Evolutionary conservation across 37 sponge, comb jelly and placozoan genomes (phyloP).

Genomic region (Eunapius fragilis): DNA sequence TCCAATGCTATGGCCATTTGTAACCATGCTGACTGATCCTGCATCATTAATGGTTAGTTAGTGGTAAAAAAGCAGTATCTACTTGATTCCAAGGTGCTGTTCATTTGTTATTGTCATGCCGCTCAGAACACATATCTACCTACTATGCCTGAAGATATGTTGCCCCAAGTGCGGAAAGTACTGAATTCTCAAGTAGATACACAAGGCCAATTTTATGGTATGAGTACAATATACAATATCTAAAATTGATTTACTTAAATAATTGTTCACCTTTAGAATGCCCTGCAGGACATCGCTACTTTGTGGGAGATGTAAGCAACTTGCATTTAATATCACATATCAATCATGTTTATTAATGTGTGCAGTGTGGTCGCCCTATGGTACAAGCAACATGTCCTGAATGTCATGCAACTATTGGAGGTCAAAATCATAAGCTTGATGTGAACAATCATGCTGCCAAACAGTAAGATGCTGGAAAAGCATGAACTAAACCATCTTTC

Average conservation of each 20-base stretch:
- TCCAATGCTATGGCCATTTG: slow-evolving; percentile 48
- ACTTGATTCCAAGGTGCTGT: background rate
- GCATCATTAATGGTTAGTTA: slow-evolving; percentile 28
- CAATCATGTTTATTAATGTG: background rate
- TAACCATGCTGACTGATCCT: slow-evolving; percentile 51
- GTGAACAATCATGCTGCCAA: background rate
- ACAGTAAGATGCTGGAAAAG: background rate
- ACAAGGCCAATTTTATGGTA: slow-evolving; percentile 33
- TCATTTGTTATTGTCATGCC: background rate
- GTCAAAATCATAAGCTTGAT: background rate
- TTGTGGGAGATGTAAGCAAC: background rate
- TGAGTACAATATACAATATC: background rate
- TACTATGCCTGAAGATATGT: slow-evolving; percentile 61
- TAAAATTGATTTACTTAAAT: background rate
- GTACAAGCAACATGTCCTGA: background rate
- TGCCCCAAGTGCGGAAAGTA: slow-evolving; percentile 41
- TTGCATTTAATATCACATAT: background rate
- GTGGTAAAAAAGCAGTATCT: too few relatives aligned
- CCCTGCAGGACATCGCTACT: background rate
- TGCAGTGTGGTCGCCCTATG: background rate
- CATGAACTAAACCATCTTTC: too few relatives aligned
- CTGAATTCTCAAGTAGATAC: slow-evolving; percentile 18
- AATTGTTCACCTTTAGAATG: background rate
- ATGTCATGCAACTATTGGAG: slow-evolving; percentile 5
- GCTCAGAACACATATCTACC: slow-evolving; percentile 59